Conservation (phyloP, 2,888 invertebrate genomes). For the Cyclophora albipunctata region DNA sequence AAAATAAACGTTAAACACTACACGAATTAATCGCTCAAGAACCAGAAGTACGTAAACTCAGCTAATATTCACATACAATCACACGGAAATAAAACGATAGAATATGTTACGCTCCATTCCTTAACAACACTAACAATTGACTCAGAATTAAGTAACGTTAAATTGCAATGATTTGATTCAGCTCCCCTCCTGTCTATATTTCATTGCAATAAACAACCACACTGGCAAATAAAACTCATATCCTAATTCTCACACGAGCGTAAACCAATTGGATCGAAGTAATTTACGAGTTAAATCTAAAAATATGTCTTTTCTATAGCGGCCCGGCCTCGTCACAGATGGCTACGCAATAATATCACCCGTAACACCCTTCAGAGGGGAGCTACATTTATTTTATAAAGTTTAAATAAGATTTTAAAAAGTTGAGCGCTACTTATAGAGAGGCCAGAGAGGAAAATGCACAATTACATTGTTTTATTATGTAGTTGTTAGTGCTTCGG, state of each 20-base stretch:
- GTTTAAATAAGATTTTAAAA: slow-evolving; percentile 75
- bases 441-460: slow-evolving; percentile 41
- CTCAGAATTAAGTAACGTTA: slow-evolving; percentile 1
- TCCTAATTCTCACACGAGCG: slow-evolving; percentile 69
- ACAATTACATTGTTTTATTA: slow-evolving; percentile 35
- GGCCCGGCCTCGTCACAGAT: slow-evolving; percentile 65
- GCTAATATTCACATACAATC: too few species aligned
- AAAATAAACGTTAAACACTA: too few species aligned
- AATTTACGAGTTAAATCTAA: slow-evolving; percentile 74
- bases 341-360: slow-evolving; percentile 69
- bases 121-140: too few species aligned
- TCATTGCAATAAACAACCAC: slow-evolving; percentile 48
- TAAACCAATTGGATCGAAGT: slow-evolving; percentile 70
- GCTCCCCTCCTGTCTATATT: slow-evolving; percentile 13
- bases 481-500: slow-evolving; percentile 22
- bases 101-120: too few species aligned
- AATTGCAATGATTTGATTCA: slow-evolving; percentile 11
- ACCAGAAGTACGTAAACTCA: too few species aligned
- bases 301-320: slow-evolving; percentile 72
- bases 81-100: too few species aligned
- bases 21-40: too few species aligned
- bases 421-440: slow-evolving; percentile 51
- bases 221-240: slow-evolving; percentile 57
- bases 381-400: slow-evolving; percentile 67
- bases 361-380: slow-evolving; percentile 52